These are phyloP conservation scores for Brachionus koreanus DNA, from an alignment of 1,140 invertebrate genomes.

Conservation along the genomic window DNA sequence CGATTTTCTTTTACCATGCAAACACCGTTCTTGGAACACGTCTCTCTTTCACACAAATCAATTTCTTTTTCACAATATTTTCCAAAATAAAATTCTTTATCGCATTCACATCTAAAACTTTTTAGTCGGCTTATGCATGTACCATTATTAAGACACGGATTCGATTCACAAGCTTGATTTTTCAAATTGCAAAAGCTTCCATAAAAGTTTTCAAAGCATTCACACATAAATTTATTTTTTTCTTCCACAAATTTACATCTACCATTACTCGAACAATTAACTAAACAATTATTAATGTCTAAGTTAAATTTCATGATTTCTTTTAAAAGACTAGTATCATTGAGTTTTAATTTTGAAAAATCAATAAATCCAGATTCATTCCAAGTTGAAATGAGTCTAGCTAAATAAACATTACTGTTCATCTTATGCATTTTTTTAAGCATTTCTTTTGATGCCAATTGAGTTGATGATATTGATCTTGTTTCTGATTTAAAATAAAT, in stretches of 20 bases:
- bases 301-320: too few species aligned
- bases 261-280: background rate
- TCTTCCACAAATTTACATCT: background rate
- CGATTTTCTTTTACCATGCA: background rate
- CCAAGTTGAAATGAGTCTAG: too few species aligned
- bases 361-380: too few species aligned
- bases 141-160: slow-evolving; percentile 1
- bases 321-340: too few species aligned
- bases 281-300: background rate
- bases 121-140: background rate
- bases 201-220: background rate
- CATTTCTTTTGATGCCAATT: too few species aligned
- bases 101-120: background rate
- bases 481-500: too few species aligned
- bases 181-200: background rate
- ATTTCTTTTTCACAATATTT: background rate
- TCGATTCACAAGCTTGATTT: background rate
- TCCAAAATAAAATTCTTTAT: background rate
- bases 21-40: slow-evolving; percentile 8
- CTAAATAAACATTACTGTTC: too few species aligned
- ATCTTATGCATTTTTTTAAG: too few species aligned
- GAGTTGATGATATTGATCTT: too few species aligned
- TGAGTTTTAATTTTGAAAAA: too few species aligned
- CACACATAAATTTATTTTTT: background rate
- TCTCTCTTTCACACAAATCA: slow-evolving; percentile 1